Base-by-base conservation (phyloP, 2,888 invertebrate genomes). In the Papilio gigon region DNA sequence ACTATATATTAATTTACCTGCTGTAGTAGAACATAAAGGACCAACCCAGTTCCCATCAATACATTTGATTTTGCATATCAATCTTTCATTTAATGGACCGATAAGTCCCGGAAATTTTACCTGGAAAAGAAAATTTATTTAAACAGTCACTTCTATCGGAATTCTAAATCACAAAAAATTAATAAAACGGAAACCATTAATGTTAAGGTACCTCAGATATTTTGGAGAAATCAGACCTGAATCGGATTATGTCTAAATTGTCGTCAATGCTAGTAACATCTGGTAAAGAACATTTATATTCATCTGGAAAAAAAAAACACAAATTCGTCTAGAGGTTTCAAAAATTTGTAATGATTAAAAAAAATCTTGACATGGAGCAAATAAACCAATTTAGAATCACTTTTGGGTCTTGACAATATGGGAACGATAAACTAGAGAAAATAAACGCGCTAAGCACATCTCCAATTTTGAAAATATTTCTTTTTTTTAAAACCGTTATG, bases 1-100 rank as follows among this genome's bases (percentile, higher is more conserved):
- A 67, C 1, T 65, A 50, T 42, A 14, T 22, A 37, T 37, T 42
- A 67, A 65, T 68, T 17, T 90, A 96, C 96, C 96, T 92, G 95
- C 94, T 76, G 95, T 94, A 72, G 93, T 93, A 62, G 95, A 95
- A 84, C 97, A 97, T 22, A 97, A 89, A 0, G 97, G 97, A 2
- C 97, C 97, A 50, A 96, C 95, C 97, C 97, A 97, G 82, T 95
- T 95, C 58, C 96, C 96, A 80, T 95, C 95, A 71, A 96, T 94
- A 81, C 97, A 97, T 84, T 96, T 96, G 74, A 97, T 96, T 86
- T 97, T 97, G 86, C 97, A 97, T 67, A 96, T 93, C 30, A 96
- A 91, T 68, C 94, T 92, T 81, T 96, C 96, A 72, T 95, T 95
- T 70, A 95, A 86, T 3, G 95, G 95, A 12, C 95, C 95, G 72